A percentile compares a stretch with the other conserved stretches of the same genome.
Evolutionary conservation across 2,888 invertebrate species (phyloP).

Genomic region (Lithophane semibrunnea): DNA sequence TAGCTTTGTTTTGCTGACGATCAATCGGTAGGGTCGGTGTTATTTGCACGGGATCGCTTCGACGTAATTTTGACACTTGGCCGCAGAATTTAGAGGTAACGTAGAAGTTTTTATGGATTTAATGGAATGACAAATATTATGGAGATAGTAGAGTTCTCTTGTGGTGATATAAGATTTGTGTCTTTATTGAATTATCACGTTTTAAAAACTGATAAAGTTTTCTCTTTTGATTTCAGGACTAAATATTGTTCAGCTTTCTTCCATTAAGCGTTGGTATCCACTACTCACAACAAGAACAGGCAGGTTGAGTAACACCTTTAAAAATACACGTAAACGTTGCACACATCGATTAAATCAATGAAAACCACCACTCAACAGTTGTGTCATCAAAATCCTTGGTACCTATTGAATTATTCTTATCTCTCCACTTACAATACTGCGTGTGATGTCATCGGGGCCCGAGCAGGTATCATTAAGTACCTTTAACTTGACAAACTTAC

Average conservation of each 20-base stretch:
- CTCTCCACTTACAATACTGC: conserved; percentile 81
- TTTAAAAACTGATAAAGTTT: neutral
- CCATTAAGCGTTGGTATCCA: neutral
- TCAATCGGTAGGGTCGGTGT: conserved; percentile 83
- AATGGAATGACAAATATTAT: conserved; percentile 81
- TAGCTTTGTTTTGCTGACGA: conserved; percentile 84
- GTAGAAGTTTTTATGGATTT: conserved; percentile 78
- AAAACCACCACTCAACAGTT: conserved; percentile 72
- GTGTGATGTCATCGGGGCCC: conserved; percentile 81
- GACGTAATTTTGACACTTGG: conserved; percentile 78
- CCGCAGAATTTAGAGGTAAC: conserved; percentile 84
- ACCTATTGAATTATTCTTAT: conserved; percentile 81
- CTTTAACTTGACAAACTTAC: conserved; percentile 71
- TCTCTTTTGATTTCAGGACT: neutral
- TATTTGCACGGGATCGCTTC: conserved; percentile 79
- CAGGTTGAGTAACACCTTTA: conserved; percentile 20
- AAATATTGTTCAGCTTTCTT: neutral
- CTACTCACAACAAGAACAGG: neutral
- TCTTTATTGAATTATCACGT: neutral
- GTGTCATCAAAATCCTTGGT: conserved; percentile 77
- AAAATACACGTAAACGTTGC: conserved; percentile 49
- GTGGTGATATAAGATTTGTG: neutral
- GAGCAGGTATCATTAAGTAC: conserved; percentile 84
- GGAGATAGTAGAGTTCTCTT: conserved; percentile 12
- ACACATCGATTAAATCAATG: conserved; percentile 66